Conservation (phyloP, 2,113 vertebrate species). For the Clarias magur region DNA sequence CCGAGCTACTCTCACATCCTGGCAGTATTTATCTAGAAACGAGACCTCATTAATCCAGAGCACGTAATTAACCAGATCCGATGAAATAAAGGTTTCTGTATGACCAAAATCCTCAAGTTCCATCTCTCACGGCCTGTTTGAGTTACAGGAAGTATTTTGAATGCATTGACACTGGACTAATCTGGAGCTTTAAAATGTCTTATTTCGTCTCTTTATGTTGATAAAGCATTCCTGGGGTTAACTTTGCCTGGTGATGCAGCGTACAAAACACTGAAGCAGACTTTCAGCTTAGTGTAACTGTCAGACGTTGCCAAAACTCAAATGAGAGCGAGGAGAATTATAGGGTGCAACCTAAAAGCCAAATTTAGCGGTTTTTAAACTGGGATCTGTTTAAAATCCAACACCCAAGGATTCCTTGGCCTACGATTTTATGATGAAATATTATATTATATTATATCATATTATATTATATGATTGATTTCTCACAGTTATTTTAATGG, state of each 20-base stretch:
- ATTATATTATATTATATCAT: neutral
- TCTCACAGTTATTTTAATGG: neutral
- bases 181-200: conserved; percentile 10
- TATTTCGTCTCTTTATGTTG: neutral
- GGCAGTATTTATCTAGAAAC: neutral
- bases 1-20: neutral
- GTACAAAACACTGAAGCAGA: neutral
- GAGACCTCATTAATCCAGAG: neutral
- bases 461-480: neutral
- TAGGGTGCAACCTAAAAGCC: neutral
- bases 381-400: neutral
- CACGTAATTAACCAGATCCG: conserved; percentile 47
- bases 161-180: conserved; percentile 22
- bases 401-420: neutral
- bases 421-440: neutral
- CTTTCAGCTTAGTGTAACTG: conserved; percentile 3
- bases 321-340: neutral
- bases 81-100: conserved; percentile 45
- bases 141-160: neutral
- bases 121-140: neutral
- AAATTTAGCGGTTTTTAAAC: neutral
- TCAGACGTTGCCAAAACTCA: neutral
- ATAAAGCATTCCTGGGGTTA: conserved; percentile 6
- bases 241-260: neutral
- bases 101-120: neutral